Evolutionary conservation across 1,140 invertebrate species (phyloP).

Genomic region (Andricus grossulariae): DNA sequence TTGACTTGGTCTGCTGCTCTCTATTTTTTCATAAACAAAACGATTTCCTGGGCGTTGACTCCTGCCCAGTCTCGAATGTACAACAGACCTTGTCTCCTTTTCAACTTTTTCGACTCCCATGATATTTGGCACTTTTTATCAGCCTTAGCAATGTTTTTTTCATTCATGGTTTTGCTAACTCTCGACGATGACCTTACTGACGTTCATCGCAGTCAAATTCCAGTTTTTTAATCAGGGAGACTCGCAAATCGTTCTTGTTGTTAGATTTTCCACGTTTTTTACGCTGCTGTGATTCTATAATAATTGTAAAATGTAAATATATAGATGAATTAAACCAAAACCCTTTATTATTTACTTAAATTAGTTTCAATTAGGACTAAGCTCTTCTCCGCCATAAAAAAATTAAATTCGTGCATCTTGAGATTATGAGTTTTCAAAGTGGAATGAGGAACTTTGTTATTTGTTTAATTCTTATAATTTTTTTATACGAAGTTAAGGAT

Average conservation of each 20-base stretch:
- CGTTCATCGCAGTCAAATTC: conserved; percentile 82
- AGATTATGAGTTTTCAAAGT: no score
- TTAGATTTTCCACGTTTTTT: background rate
- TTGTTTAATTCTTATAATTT: no score
- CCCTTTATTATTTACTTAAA: background rate
- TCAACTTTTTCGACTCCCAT: conserved; percentile 91
- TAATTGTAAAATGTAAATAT: background rate
- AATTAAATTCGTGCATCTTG: background rate
- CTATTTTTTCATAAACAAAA: conserved; percentile 86
- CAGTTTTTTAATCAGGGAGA: conserved; percentile 82
- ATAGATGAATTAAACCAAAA: background rate
- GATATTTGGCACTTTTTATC: conserved; percentile 95
- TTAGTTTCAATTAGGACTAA: no score
- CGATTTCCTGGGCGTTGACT: conserved; percentile 87
- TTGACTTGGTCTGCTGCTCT: conserved; percentile 83
- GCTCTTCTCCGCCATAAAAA: no score
- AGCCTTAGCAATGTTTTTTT: conserved; percentile 90
- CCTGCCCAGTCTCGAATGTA: conserved; percentile 86
- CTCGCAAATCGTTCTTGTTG: background rate
- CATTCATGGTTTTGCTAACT: conserved; percentile 88
- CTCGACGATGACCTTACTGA: conserved; percentile 87
- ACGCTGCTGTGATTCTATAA: background rate
- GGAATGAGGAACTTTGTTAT: no score
- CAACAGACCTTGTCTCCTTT: conserved; percentile 85
- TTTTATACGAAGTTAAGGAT: no score